phyloP scores from a whole-genome alignment of 2,888 invertebrate genomes.

The Seira musarum region DNA sequence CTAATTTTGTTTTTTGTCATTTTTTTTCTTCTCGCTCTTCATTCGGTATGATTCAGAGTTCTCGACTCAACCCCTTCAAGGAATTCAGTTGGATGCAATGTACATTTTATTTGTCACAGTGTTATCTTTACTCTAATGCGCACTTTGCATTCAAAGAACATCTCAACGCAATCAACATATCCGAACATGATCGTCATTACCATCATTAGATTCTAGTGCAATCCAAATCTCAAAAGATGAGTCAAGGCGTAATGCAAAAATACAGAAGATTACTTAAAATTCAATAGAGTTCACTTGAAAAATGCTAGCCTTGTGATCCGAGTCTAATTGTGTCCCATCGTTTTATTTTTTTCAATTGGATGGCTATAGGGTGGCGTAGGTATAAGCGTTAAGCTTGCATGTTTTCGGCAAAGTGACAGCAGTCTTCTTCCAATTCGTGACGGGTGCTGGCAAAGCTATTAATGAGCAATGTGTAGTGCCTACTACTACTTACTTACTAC shows the following conservation, averaged over 20 bases:
- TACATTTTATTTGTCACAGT: neutral
- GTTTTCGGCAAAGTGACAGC: constrained; percentile 7
- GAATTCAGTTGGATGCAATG: neutral
- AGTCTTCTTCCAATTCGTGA: constrained; percentile 35
- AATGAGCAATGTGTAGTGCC: neutral
- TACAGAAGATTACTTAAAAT: constrained; percentile 43
- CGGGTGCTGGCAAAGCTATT: constrained; percentile 13
- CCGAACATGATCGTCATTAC: neutral
- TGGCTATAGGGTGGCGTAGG: neutral
- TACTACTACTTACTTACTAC: too few relatives aligned
- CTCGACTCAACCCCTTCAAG: constrained; percentile 44
- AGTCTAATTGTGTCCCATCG: neutral
- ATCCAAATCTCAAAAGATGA: constrained; percentile 11
- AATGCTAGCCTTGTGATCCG: neutral
- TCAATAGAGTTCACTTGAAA: constrained; percentile 35
- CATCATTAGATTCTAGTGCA: neutral
- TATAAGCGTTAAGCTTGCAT: neutral
- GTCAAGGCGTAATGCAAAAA: constrained; percentile 6
- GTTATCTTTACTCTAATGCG: neutral
- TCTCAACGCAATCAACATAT: neutral
- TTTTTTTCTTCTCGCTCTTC: constrained; percentile 25
- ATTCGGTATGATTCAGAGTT: constrained; percentile 18
- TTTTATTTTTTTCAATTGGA: neutral
- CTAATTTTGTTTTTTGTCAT: constrained; percentile 53
- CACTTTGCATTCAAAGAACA: neutral